Evolutionary conservation across 92 coral and sea anemone species (phyloP).

Genomic region (Palythoa heliodiscus): DNA sequence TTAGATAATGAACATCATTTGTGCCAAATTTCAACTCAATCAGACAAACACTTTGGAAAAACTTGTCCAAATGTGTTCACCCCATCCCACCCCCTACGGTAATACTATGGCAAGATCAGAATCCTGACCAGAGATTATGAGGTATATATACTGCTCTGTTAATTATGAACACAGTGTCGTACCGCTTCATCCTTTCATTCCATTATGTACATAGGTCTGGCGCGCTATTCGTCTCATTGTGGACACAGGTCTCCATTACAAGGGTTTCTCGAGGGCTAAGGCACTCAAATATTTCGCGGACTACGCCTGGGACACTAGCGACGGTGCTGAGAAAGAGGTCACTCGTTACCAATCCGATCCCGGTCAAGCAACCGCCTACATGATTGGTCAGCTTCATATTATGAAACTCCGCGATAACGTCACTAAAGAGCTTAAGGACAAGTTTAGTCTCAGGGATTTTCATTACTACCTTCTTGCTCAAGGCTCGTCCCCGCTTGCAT

Average conservation of each 20-base stretch:
- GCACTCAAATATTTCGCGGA: conserved; percentile 79
- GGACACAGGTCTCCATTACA: conserved; percentile 89
- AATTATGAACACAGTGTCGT: not conserved
- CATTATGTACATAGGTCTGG: conserved; percentile 58
- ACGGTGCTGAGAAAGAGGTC: conserved; percentile 81
- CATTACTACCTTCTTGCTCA: conserved; percentile 83
- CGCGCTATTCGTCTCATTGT: conserved; percentile 89
- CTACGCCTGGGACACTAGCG: conserved; percentile 95
- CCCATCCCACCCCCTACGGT: too few species aligned
- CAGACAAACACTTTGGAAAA: too few species aligned
- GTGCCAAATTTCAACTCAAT: too few species aligned
- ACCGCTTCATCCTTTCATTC: not conserved
- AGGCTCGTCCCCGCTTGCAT: conserved; percentile 89
- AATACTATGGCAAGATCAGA: too few species aligned
- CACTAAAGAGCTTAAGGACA: conserved; percentile 56
- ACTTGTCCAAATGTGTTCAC: too few species aligned
- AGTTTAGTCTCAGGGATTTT: conserved; percentile 75
- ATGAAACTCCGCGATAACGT: conserved; percentile 78
- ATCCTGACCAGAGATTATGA: too few species aligned
- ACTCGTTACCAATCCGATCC: conserved; percentile 94
- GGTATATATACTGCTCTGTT: too few species aligned
- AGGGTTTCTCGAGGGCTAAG: conserved; percentile 58
- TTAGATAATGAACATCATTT: too few species aligned
- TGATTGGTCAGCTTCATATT: conserved; percentile 89
- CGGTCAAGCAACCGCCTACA: conserved; percentile 94